Conservation (phyloP, 2,797 vertebrate genomes). For the Cossypha niveicapilla region DNA sequence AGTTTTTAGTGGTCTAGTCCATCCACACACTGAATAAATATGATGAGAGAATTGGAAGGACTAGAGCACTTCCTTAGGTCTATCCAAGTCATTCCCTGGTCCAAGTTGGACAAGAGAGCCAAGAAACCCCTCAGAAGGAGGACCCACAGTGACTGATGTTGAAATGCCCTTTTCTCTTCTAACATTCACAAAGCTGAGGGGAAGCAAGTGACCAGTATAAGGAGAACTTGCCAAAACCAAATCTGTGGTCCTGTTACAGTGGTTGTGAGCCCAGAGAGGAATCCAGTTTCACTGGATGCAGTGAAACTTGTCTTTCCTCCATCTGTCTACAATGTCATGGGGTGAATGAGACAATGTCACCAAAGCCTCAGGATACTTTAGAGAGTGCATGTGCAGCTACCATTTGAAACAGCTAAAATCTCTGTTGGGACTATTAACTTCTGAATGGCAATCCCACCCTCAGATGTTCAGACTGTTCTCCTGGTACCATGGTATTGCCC, state of each 20-base stretch:
- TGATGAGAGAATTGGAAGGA: background rate
- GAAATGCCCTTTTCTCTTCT: background rate
- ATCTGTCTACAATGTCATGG: background rate
- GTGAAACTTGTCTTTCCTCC: background rate
- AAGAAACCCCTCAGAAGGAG: background rate
- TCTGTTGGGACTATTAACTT: background rate
- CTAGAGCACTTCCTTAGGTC: background rate
- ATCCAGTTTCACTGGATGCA: background rate
- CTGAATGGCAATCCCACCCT: background rate
- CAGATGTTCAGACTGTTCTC: background rate
- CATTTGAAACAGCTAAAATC: background rate
- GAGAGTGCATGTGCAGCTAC: background rate
- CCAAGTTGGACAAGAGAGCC: background rate
- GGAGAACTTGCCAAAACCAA: background rate
- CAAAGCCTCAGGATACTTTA: background rate
- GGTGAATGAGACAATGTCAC: fast-evolving
- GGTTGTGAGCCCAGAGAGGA: background rate
- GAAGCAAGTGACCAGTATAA: background rate
- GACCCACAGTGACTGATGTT: background rate
- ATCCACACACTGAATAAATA: background rate
- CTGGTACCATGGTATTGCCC: background rate
- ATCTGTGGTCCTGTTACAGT: background rate
- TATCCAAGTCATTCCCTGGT: background rate
- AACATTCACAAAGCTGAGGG: background rate
- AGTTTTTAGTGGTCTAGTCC: background rate